Evolutionary conservation across 64 coral and sea anemone genomes (phyloP).

Genomic region (Orbicella faveolata): DNA sequence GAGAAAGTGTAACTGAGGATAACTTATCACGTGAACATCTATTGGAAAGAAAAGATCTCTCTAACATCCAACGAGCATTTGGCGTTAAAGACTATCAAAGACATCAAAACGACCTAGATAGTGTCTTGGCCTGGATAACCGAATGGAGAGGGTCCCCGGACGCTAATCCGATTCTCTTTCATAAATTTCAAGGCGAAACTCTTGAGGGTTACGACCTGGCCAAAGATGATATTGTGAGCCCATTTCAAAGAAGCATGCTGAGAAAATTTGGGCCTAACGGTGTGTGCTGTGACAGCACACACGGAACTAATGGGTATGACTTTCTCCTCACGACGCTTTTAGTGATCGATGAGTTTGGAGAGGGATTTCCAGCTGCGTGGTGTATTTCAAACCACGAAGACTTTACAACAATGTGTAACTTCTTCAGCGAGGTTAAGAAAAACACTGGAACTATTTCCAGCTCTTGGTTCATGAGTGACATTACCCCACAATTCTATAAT

Average conservation of each 20-base stretch:
- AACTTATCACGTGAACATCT: constrained; percentile 47
- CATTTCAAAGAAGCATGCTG: constrained; percentile 35
- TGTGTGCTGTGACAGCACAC: constrained; percentile 53
- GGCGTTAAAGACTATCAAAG: constrained; percentile 32
- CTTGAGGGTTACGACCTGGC: background rate
- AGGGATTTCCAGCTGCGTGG: constrained; percentile 62
- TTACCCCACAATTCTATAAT: constrained; percentile 61
- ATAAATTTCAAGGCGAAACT: constrained; percentile 39
- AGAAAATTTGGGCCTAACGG: constrained; percentile 57
- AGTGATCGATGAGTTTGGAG: constrained; percentile 42
- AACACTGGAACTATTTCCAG: constrained; percentile 6
- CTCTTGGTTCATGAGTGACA: constrained; percentile 42
- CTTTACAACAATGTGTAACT: constrained; percentile 58
- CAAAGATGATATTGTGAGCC: constrained; percentile 58
- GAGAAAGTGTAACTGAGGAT: constrained; percentile 23
- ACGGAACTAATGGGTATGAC: constrained; percentile 71
- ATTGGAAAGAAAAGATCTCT: constrained; percentile 34
- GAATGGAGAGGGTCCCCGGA: constrained; percentile 50
- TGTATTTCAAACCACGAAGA: constrained; percentile 60
- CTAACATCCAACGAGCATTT: constrained; percentile 48
- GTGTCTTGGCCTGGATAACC: constrained; percentile 47
- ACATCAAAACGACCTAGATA: constrained; percentile 57
- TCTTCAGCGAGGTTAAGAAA: constrained; percentile 45
- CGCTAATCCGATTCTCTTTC: constrained; percentile 48
- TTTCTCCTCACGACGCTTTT: constrained; percentile 48